Percentiles rank a stretch among this genome's conserved stretches.
Conservation (phyloP, 2,888 invertebrate species). For the Phortica okadai region DNA sequence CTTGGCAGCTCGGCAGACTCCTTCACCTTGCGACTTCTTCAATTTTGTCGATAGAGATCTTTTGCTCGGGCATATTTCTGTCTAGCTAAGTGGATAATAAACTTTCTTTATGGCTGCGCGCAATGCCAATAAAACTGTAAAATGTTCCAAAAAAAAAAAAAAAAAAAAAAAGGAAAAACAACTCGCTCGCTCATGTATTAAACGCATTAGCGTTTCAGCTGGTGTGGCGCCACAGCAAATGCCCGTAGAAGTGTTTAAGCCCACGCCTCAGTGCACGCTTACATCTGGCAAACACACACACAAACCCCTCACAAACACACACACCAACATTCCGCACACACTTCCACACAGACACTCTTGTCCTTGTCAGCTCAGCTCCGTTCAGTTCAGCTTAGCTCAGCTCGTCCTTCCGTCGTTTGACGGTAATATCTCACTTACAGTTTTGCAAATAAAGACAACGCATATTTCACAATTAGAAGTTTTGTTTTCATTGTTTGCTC, state of each 20-base stretch:
- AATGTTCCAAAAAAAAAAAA: background rate
- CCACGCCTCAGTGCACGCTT: constrained; percentile 3
- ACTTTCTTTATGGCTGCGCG: constrained; percentile 13
- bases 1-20: background rate
- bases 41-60: background rate
- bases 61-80: background rate
- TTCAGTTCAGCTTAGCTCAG: constrained; percentile 17
- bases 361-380: no score
- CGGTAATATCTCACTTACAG: constrained; percentile 43
- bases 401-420: constrained; percentile 13
- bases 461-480: constrained; percentile 53
- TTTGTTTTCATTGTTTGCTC: constrained; percentile 66
- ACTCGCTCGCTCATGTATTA: constrained; percentile 12
- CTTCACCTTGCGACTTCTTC: background rate
- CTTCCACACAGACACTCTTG: no score
- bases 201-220: constrained; percentile 28
- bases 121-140: constrained; percentile 23
- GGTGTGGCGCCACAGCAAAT: background rate
- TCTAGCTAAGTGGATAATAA: constrained; percentile 14
- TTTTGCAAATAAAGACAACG: constrained; percentile 49
- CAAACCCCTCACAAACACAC: no score
- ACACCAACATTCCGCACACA: no score
- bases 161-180: background rate
- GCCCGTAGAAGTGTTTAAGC: constrained; percentile 43
- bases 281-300: no score